These are phyloP conservation scores for Dolichotis patagonum DNA, from an alignment of 2,113 vertebrate genomes.

Conservation along the genomic window DNA sequence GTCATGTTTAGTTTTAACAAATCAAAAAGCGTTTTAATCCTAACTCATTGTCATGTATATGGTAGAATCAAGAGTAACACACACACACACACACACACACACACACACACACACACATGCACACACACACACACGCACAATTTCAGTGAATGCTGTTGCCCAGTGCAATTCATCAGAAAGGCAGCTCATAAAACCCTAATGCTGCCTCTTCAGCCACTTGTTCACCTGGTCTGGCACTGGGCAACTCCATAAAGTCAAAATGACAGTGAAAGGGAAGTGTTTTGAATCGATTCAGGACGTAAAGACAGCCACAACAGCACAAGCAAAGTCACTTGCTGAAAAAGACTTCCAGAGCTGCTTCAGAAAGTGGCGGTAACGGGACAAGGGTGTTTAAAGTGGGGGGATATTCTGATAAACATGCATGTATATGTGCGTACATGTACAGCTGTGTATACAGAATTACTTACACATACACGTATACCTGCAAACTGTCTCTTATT, in stretches of 20 bases:
- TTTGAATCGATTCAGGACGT: not conserved
- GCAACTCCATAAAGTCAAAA: not conserved
- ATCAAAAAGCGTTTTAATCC: not conserved
- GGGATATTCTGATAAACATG: not conserved
- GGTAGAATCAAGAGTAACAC: not conserved
- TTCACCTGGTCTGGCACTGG: not conserved
- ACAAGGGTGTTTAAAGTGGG: not conserved
- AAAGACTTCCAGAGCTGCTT: not conserved
- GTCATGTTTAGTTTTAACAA: not conserved
- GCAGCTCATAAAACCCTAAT: not conserved
- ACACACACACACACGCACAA: not conserved
- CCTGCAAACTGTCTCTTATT: not conserved
- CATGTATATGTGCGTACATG: not conserved
- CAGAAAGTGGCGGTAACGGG: not conserved
- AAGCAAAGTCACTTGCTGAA: not conserved
- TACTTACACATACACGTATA: not conserved
- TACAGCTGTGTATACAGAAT: not conserved
- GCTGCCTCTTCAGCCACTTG: not conserved
- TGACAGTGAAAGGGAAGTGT: not conserved
- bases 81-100: too few relatives aligned
- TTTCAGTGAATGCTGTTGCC: not conserved
- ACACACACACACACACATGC: too few relatives aligned
- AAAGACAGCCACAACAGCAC: not conserved
- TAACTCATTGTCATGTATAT: not conserved
- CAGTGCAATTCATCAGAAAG: not conserved